These are phyloP conservation scores for Thymelicus sylvestris DNA, from an alignment of 2,888 invertebrate species.

Conservation along the genomic window DNA sequence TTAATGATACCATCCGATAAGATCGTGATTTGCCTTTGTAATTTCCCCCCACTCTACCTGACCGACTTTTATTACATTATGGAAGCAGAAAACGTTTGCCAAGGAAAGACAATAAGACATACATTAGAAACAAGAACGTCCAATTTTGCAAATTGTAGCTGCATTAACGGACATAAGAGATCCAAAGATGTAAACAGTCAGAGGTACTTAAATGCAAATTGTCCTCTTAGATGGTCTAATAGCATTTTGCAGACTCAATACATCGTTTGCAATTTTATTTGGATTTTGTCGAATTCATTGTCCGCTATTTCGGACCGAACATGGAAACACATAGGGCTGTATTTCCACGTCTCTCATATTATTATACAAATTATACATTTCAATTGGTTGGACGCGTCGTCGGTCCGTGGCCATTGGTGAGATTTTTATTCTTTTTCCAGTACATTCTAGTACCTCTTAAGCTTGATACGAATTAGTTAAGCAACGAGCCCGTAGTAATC, in stretches of 20 bases:
- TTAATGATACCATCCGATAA: conserved; percentile 44
- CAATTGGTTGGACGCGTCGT: conserved; percentile 57
- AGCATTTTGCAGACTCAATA: conserved; percentile 55
- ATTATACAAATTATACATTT: conserved; percentile 64
- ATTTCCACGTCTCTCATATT: conserved; percentile 53
- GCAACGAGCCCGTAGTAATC: conserved; percentile 68
- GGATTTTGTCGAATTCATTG: conserved; percentile 57
- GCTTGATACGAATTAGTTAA: conserved; percentile 74
- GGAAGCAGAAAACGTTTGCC: conserved; percentile 49
- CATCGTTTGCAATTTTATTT: conserved; percentile 71
- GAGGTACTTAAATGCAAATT: conserved; percentile 65
- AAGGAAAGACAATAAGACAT: conserved; percentile 50
- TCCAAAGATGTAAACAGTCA: conserved; percentile 58
- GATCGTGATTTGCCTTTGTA: conserved; percentile 46
- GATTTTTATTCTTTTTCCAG: conserved; percentile 58
- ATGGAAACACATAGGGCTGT: conserved; percentile 64
- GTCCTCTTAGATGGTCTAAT: conserved; percentile 58
- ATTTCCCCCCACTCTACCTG: conserved; percentile 43
- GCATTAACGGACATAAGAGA: conserved; percentile 59
- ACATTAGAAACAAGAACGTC: conserved; percentile 55
- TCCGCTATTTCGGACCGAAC: conserved; percentile 60
- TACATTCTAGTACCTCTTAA: conserved; percentile 60
- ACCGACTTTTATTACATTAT: conserved; percentile 50
- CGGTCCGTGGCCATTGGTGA: conserved; percentile 52
- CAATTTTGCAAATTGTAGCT: conserved; percentile 69